A percentile compares a stretch with the other conserved stretches of the same genome.
Conservation (phyloP, 2,113 vertebrate genomes). For the Phasianus colchicus region DNA sequence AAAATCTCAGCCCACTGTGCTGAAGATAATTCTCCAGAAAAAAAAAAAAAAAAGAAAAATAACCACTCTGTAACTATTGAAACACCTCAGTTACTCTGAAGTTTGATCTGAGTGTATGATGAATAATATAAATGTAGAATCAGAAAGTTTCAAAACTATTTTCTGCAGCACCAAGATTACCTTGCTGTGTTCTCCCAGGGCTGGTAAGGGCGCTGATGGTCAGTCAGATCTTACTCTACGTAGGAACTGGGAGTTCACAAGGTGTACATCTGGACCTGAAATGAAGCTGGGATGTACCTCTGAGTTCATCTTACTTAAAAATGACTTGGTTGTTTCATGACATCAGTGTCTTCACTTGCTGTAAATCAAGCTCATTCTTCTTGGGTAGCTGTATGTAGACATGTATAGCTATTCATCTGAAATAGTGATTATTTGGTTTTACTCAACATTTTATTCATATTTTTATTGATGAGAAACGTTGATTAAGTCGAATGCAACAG, state of each 20-base stretch:
- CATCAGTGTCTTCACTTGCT: background rate
- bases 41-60: background rate
- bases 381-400: background rate
- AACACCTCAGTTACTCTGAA: background rate
- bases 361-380: background rate
- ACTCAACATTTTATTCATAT: background rate
- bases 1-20: background rate
- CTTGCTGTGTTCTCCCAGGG: background rate
- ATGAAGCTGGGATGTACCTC: background rate
- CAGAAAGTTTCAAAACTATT: background rate
- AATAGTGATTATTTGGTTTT: background rate
- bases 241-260: background rate
- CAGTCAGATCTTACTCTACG: background rate
- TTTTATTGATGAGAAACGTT: background rate
- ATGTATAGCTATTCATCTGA: background rate
- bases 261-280: background rate
- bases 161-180: background rate
- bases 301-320: background rate
- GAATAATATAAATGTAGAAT: background rate
- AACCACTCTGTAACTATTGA: rapidly evolving
- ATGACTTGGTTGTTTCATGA: background rate
- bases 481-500: background rate
- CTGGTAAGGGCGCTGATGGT: background rate
- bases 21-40: background rate
- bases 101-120: background rate